These are phyloP conservation scores for Coracopsis vasa DNA, from an alignment of 2,113 vertebrate genomes.

Conservation along the genomic window DNA sequence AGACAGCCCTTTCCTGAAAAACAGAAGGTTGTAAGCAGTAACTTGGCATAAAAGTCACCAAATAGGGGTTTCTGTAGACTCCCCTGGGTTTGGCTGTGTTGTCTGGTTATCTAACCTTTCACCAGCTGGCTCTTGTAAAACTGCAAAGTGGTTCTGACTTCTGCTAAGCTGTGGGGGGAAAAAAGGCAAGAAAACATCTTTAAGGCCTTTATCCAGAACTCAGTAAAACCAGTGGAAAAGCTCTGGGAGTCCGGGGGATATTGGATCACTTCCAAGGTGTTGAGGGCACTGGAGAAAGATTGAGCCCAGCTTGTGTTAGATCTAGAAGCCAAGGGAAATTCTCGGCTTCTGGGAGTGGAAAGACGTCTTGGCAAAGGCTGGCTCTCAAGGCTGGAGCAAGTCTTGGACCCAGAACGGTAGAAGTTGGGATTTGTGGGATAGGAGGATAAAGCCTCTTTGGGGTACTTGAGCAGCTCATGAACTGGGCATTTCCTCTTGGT, in stretches of 20 bases:
- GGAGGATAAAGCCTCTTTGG: neutral
- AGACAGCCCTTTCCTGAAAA: neutral
- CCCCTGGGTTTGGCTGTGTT: neutral
- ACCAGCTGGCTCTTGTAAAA: conserved; percentile 48
- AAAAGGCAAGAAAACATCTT: neutral
- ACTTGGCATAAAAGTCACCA: neutral
- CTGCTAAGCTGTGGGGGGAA: neutral
- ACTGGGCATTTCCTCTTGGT: neutral
- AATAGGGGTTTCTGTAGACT: neutral
- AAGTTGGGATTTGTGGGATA: neutral
- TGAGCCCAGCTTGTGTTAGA: neutral
- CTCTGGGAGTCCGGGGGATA: neutral
- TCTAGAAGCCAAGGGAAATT: conserved; percentile 16
- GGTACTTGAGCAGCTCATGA: neutral
- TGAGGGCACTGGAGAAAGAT: neutral
- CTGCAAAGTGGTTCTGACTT: conserved; percentile 13
- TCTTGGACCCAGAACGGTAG: neutral
- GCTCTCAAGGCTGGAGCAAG: neutral
- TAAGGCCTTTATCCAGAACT: neutral
- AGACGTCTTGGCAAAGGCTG: neutral
- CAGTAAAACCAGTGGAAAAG: neutral
- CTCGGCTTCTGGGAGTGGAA: neutral
- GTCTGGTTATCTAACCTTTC: conserved; percentile 40
- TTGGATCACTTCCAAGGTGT: neutral
- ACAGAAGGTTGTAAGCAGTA: neutral